Percentiles rank a stretch among this genome's conserved stretches.
Evolutionary conservation across 2,113 vertebrate species (phyloP).

Genomic region (Thinocorus orbignyianus): DNA sequence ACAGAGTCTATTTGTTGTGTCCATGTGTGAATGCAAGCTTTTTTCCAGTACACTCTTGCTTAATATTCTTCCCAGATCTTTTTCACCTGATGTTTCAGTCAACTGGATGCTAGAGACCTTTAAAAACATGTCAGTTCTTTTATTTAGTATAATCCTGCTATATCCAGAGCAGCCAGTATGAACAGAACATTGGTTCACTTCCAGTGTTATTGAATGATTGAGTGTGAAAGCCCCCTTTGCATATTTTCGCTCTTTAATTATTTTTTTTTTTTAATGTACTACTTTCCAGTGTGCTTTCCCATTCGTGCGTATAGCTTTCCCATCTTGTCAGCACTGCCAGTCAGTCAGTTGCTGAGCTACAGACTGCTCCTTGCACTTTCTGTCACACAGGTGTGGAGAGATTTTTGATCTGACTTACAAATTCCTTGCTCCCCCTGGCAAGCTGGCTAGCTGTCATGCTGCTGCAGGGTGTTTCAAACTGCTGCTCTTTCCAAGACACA

Average conservation of each 20-base stretch:
- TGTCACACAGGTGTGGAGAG: constrained; percentile 51
- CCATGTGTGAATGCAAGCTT: background rate
- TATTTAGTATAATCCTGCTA: background rate
- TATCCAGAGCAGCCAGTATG: constrained; percentile 11
- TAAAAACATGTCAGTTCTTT: background rate
- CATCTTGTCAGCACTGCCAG: constrained; percentile 21
- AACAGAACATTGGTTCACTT: constrained; percentile 43
- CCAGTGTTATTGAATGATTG: constrained; percentile 35
- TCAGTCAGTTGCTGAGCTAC: background rate
- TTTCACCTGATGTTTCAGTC: constrained; percentile 38
- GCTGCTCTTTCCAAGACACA: background rate
- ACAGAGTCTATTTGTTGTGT: background rate
- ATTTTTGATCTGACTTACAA: constrained; percentile 27
- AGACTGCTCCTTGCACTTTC: background rate
- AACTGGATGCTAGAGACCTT: background rate
- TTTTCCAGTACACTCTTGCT: background rate
- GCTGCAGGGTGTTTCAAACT: background rate
- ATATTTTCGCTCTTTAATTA: background rate
- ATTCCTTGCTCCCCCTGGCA: background rate
- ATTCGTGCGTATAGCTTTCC: background rate
- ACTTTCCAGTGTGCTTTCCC: constrained; percentile 52
- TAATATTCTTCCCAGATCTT: constrained; percentile 28
- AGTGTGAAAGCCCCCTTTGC: constrained; percentile 21
- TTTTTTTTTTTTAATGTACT: background rate
- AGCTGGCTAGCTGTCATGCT: background rate